Base-by-base conservation (phyloP, 2,888 invertebrate genomes). In the Oasisia sp. region DNA sequence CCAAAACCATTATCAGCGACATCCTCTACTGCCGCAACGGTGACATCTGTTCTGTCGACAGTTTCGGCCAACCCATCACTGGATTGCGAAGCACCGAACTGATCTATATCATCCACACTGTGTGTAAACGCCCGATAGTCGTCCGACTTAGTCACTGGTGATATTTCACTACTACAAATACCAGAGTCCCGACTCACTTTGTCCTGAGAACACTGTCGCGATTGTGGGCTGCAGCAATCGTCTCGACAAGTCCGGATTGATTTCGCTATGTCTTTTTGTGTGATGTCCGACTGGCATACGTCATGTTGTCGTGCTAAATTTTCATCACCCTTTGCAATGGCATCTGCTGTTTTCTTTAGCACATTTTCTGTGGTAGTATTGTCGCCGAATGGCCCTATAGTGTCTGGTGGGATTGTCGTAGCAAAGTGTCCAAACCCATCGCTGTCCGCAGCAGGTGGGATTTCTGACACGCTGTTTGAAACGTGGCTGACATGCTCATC, bases 151-250 rank as follows among this genome's bases (percentile, higher is more conserved):
- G 92, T 91, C n/a, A 91, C 92, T 4, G 92, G 92, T 32, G 92
- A 92, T 50, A 92, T 91, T 58, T 92, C 92, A 89, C 92, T 92
- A 74, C 92, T 91, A 74, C 91, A 91, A 19, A 91, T 92, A 11
- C 91, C 92, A 4, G 92, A 92, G 91, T 92, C 92, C 90, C 91
- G 92, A 90, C 92, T 92, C 11, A 91, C 91, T 32, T 92, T 92
- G 89, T 91, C 92, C 92, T 92, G 92, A 91, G 91, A 56, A 45
- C 45, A 38, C 4, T 74, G 74, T 74, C 7, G 74, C 3, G 74
- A 74, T 74, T 74, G 19, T 74, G n/a, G 7, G 27, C 74, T 7
- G 27, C 74, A 74, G 74, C 74, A 74, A n/a, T 74, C 74, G 27
- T 74, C 74, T 19, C 7, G 74, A 74, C 19, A 27, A 74, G 74